A percentile compares a stretch with the other conserved stretches of the same genome.
These are phyloP conservation scores for Aricia agestis DNA, from an alignment of 1,140 invertebrate genomes.

Conservation along the genomic window DNA sequence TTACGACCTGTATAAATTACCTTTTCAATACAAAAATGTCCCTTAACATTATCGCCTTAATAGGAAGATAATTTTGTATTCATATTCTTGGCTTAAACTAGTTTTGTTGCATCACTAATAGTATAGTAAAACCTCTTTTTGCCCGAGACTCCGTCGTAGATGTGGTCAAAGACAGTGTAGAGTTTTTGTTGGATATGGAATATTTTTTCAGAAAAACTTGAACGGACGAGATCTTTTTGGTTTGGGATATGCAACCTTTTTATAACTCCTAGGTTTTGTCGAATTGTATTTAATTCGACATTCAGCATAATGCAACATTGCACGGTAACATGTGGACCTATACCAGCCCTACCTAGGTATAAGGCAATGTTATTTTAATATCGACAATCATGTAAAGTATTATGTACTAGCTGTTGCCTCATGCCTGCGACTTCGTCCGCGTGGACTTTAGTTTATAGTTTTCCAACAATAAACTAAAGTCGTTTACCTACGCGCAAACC, in stretches of 20 bases:
- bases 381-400: too few relatives aligned
- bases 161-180: slow-evolving; percentile 36
- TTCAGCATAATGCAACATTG: too few relatives aligned
- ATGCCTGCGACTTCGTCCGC: too few relatives aligned
- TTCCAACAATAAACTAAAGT: too few relatives aligned
- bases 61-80: neutral
- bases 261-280: neutral
- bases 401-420: too few relatives aligned
- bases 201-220: neutral
- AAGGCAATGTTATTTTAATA: too few relatives aligned
- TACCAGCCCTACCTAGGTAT: too few relatives aligned
- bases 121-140: slow-evolving; percentile 42
- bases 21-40: neutral
- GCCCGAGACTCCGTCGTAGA: slow-evolving; percentile 27
- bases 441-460: too few relatives aligned
- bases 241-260: neutral
- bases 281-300: too few relatives aligned
- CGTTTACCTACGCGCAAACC: too few relatives aligned
- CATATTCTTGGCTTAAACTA: neutral
- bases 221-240: neutral
- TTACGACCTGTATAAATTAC: slow-evolving; percentile 1
- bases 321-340: too few relatives aligned
- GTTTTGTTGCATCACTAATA: neutral
- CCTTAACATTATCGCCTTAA: neutral
- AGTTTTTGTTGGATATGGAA: slow-evolving; percentile 5